Conservation (phyloP, 2,797 vertebrate species). For the Gastrophryne carolinensis region DNA sequence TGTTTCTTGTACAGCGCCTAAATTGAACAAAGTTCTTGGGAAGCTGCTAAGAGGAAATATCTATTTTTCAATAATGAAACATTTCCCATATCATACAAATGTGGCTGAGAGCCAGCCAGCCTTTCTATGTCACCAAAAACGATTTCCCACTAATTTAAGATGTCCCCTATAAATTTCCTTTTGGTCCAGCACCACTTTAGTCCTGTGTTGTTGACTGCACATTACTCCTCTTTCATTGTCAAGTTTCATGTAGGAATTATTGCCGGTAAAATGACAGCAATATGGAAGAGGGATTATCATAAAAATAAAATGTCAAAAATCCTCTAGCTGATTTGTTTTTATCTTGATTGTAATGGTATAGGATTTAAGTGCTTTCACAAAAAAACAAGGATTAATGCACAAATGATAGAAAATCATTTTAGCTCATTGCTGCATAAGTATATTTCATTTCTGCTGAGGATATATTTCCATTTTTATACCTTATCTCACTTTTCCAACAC, state of each 20-base stretch:
- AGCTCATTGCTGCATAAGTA: conserved; percentile 17
- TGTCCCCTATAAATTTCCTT: neutral
- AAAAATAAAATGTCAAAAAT: conserved; percentile 48
- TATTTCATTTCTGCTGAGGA: conserved; percentile 38
- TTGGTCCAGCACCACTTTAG: conserved; percentile 8
- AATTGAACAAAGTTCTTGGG: conserved; percentile 13
- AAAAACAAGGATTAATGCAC: conserved; percentile 50
- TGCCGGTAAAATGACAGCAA: neutral
- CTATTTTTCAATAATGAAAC: conserved; percentile 36
- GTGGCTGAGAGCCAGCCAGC: conserved; percentile 22
- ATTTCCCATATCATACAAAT: conserved; percentile 32
- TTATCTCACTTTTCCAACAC: conserved; percentile 24
- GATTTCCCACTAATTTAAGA: neutral
- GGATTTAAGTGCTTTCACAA: conserved; percentile 54
- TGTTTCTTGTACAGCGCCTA: neutral
- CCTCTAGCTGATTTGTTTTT: conserved; percentile 37
- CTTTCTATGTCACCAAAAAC: conserved; percentile 29
- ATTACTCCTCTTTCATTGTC: conserved; percentile 36
- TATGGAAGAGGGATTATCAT: neutral
- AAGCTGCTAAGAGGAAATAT: conserved; percentile 24
- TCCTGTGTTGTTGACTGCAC: neutral
- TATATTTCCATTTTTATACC: conserved; percentile 34
- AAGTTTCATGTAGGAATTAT: conserved; percentile 4
- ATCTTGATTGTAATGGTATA: conserved; percentile 42
- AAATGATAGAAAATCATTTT: conserved; percentile 34